These are phyloP conservation scores for Drosophila tsacasi DNA, from an alignment of 1,140 invertebrate species.

Conservation along the genomic window DNA sequence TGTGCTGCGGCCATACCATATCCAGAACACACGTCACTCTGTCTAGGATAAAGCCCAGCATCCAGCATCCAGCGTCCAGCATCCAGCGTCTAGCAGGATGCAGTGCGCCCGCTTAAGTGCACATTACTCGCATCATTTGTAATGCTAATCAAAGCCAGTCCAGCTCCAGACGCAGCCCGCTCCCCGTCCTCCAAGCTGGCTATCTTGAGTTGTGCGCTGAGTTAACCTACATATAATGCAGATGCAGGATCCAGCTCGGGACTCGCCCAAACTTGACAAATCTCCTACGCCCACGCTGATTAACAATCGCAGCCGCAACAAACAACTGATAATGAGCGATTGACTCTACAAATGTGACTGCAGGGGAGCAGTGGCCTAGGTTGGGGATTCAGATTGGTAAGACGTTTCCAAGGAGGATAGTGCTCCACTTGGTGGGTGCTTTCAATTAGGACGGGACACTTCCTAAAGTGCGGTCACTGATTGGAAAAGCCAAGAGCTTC, in stretches of 20 bases:
- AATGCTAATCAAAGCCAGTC: conserved; percentile 79
- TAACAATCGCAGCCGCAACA: conserved; percentile 75
- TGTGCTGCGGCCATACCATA: conserved; percentile 67
- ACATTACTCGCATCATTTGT: conserved; percentile 83
- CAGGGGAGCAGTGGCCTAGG: neutral
- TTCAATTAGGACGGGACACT: conserved; percentile 70
- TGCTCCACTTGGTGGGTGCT: conserved; percentile 43
- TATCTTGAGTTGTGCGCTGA: conserved; percentile 80
- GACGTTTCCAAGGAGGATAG: neutral
- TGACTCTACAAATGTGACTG: conserved; percentile 68
- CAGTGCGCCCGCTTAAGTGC: conserved; percentile 71
- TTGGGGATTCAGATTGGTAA: neutral
- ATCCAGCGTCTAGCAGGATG: conserved; percentile 15
- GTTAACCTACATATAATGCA: conserved; percentile 83
- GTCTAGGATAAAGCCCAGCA: conserved; percentile 75
- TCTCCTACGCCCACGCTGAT: conserved; percentile 79
- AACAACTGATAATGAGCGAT: conserved; percentile 83
- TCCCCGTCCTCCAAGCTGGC: neutral
- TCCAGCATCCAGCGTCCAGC: neutral
- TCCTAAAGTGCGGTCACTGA: conserved; percentile 67
- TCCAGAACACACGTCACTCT: conserved; percentile 83
- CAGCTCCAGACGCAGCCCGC: conserved; percentile 11
- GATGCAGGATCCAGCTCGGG: conserved; percentile 41
- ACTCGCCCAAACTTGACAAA: conserved; percentile 65
- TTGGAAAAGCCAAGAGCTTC: conserved; percentile 22